Evolutionary conservation across 2,113 vertebrate species (phyloP), one percentile per base, ranked within the genome.

Genomic region (Ascaphus truei): DNA sequence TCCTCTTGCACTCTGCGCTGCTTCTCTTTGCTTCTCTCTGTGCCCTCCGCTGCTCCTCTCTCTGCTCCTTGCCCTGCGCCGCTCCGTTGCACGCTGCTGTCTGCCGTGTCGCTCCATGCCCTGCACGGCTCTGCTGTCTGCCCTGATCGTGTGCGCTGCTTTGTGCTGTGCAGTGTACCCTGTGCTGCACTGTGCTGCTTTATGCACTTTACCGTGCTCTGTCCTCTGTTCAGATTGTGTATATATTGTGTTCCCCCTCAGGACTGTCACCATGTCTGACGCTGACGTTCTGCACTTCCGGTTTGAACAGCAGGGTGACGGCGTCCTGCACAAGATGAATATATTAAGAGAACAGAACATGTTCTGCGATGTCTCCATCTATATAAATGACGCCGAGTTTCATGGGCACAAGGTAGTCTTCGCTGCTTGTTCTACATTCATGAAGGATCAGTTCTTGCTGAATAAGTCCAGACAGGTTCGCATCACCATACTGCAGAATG

Each of bases 381-480:
- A 86, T 64, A 92, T 92, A 74, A 88, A 92, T 73, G 89, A 92
- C 72, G 88, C 89, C 1, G 89, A 91, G 72, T 92, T 92, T 77
- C 88, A 85, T n/a, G 91, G 91, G 0, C 91, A 92, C 74, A 92
- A 91, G 73, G 90, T 92, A 53, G 89, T 92, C 67, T 83, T 92
- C 26, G 91, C 91, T 50, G 91, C 91, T 69, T 91, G 90, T 62
- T 92, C 91, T 52, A 88, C 91, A 60, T 92, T 92, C 71, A 89
- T 92, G 90, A 76, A 90, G 76, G 90, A 92, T 65, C 91, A 92
- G 71, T 92, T 92, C 59, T 77, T 92, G 83, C 87, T 92, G 48
- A 91, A 84, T 0, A 88, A 92, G 78, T 92, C 91, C 1, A 73
- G 75, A 64, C 90, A 92, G 62, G 81, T 91, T 73, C 79, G 85